Base-by-base conservation (phyloP, 2,113 vertebrate genomes). In the Takifugu bimaculatus region DNA sequence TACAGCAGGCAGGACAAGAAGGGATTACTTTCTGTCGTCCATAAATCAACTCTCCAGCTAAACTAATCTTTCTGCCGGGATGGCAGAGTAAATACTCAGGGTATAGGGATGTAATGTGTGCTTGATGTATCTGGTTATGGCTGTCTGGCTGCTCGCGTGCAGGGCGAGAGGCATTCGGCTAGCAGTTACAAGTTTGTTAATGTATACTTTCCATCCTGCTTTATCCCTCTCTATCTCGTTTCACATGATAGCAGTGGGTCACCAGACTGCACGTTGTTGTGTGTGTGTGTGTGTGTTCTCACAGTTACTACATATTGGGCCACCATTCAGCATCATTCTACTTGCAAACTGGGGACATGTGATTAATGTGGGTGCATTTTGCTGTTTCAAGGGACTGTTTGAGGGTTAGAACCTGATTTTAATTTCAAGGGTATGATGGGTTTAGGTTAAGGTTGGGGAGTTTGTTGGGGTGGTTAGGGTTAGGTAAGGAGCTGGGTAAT, bases 21-120 rank as follows among this genome's bases (percentile, higher is more conserved):
- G 92, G 92, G 89, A 94, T 93, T 90, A 93, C 91, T 92, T 92
- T 91, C 91, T 85, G 90, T 91, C 88, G 62, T 93, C 91, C 93
- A 94, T 95, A 96, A 97, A 96, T 97, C 95, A 95, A 88, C 91
- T 91, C 90, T 89, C 64, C 87, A 88, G 91, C 81, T 90, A 88
- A 87, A 91, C 90, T 93, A 94, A 95, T 94, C 92, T 91, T 91
- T 92, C 93, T 92, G 89, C 88, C 92, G 91, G 92, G 91, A 87
- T 92, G 80, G 84, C 89, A 88, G 88, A 83, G 93, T 92, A 92
- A 93, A 94, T 89, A 92, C 89, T 90, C 89, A 77, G 70, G 85
- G 77, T 79, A 74, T 74, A 74, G 75, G 78, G 74, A 76, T 77
- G 82, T 85, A 78, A 87, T 85, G 77, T 79, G 70, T 62, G 87